A percentile compares a stretch with the other conserved stretches of the same genome.
These are phyloP conservation scores for Ctenochaetus hawaiiensis DNA, from an alignment of 2,797 vertebrate species.

Conservation along the genomic window DNA sequence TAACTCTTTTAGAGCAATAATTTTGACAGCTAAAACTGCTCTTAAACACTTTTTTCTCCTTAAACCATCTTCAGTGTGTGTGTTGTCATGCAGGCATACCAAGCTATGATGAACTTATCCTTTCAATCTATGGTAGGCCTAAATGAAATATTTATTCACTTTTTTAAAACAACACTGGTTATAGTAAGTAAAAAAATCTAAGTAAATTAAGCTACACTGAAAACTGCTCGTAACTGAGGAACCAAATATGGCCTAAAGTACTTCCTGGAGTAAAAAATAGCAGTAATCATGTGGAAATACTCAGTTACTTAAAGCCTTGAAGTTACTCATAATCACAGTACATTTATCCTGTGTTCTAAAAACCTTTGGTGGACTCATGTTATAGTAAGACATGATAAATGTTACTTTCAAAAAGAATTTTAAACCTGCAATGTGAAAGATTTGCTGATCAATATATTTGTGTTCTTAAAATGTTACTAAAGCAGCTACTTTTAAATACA, in stretches of 20 bases:
- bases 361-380: not conserved
- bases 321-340: not conserved
- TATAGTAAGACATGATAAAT: not conserved
- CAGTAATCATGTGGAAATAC: not conserved
- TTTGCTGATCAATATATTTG: not conserved
- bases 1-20: slow-evolving; percentile 40
- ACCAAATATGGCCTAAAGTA: not conserved
- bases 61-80: not conserved
- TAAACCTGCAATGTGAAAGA: not conserved
- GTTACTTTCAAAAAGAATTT: not conserved
- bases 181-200: not conserved
- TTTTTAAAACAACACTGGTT: not conserved
- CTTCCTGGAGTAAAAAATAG: not conserved
- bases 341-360: not conserved
- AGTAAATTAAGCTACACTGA: not conserved
- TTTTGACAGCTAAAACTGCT: slow-evolving; percentile 3
- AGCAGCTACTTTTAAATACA: not conserved
- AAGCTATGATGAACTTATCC: not conserved
- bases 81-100: not conserved
- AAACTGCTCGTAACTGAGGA: not conserved
- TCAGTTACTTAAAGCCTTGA: not conserved
- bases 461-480: not conserved
- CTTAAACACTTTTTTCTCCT: not conserved
- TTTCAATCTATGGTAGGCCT: not conserved
- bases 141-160: not conserved